These are phyloP conservation scores for Heliothis virescens DNA, from an alignment of 1,140 invertebrate species.

Conservation along the genomic window DNA sequence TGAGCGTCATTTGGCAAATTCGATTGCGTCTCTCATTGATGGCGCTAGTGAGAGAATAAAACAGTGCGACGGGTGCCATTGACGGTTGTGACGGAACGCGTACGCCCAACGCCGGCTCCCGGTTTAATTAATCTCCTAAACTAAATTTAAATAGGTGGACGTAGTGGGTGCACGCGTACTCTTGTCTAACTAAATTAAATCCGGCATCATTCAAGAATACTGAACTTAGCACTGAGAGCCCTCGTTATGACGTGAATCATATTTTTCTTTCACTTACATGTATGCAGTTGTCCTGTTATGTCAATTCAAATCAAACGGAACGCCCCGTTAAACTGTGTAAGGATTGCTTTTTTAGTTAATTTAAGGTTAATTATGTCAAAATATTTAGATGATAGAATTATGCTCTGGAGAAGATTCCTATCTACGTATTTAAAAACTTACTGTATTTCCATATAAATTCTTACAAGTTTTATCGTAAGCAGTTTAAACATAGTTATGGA, in stretches of 20 bases:
- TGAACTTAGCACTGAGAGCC: constrained; percentile 56
- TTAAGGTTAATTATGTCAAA: neutral
- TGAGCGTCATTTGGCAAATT: constrained; percentile 84
- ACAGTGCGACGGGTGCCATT: constrained; percentile 75
- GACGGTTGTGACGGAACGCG: constrained; percentile 75
- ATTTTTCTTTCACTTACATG: constrained; percentile 38
- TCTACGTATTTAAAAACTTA: too few relatives aligned
- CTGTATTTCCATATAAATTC: too few relatives aligned
- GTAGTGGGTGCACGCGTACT: constrained; percentile 59
- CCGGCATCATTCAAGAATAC: constrained; percentile 65
- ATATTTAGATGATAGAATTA: neutral
- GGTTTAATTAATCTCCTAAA: constrained; percentile 81
- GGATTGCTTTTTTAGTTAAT: neutral
- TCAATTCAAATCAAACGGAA: constrained; percentile 22
- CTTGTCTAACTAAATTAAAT: constrained; percentile 69
- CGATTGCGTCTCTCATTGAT: constrained; percentile 78
- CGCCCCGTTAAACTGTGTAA: neutral
- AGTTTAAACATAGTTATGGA: neutral
- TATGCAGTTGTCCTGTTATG: constrained; percentile 8
- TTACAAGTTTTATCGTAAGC: too few relatives aligned
- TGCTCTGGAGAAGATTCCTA: neutral
- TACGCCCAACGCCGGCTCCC: constrained; percentile 59
- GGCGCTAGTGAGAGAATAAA: constrained; percentile 76
- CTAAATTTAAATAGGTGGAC: constrained; percentile 77
- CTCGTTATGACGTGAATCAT: constrained; percentile 57